phyloP scores from a whole-genome alignment of 2,888 invertebrate species.

The Drosophila emarginata region DNA sequence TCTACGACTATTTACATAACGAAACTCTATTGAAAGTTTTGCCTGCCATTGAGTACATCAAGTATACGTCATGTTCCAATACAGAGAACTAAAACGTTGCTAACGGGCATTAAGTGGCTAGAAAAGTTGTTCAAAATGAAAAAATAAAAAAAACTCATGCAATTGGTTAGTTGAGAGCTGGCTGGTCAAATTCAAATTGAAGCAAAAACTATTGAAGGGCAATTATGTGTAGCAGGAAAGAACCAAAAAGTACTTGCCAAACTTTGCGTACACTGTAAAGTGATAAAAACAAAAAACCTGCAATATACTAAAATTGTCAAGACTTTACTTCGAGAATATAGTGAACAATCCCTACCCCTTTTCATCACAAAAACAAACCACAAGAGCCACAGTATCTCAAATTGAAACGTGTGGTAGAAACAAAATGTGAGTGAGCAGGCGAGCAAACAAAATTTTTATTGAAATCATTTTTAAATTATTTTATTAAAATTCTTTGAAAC shows the following conservation, averaged over 20 bases:
- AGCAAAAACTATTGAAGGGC: slow-evolving; percentile 44
- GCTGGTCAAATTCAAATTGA: slow-evolving; percentile 33
- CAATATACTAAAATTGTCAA: neutral
- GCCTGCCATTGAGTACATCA: slow-evolving; percentile 34
- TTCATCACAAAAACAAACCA: neutral
- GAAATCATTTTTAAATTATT: slow-evolving; percentile 10
- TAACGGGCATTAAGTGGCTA: slow-evolving; percentile 56
- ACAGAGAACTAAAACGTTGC: slow-evolving; percentile 36
- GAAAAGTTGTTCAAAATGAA: slow-evolving; percentile 38
- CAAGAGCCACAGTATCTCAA: slow-evolving; percentile 15
- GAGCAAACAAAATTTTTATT: neutral
- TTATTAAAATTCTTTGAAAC: neutral
- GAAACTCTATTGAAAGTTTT: slow-evolving; percentile 49
- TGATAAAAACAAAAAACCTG: slow-evolving; percentile 36
- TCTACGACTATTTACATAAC: slow-evolving; percentile 46
- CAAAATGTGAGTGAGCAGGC: neutral
- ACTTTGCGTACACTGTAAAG: slow-evolving; percentile 29
- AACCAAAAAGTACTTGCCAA: slow-evolving; percentile 35
- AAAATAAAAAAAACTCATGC: slow-evolving; percentile 29
- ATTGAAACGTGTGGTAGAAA: neutral
- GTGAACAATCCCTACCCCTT: slow-evolving; percentile 7
- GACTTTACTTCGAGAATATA: slow-evolving; percentile 13
- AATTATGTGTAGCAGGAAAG: slow-evolving; percentile 35
- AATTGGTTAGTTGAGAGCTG: slow-evolving; percentile 19
- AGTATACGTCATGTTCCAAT: slow-evolving; percentile 49